phyloP scores from a whole-genome alignment of 2,797 vertebrate species.

The Poecile montanus region DNA sequence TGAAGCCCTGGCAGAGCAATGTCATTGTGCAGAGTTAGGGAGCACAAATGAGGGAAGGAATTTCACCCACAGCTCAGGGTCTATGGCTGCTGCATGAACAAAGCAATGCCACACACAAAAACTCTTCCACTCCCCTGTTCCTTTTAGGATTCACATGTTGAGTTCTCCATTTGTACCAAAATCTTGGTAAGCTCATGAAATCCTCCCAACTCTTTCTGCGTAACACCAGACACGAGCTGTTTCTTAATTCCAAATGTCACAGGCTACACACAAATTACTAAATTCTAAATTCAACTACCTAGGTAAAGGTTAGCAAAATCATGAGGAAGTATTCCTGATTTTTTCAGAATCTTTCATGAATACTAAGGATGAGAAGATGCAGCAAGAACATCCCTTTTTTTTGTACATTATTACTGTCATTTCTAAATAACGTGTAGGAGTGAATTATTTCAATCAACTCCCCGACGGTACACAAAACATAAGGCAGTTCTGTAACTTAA shows the following conservation, averaged over 20 bases:
- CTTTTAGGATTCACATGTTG: not conserved
- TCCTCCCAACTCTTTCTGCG: not conserved
- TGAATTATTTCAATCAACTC: constrained; percentile 60
- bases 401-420: constrained; percentile 36
- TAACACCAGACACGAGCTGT: not conserved
- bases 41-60: not conserved
- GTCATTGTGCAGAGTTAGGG: not conserved
- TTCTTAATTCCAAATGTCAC: constrained; percentile 16
- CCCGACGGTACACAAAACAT: constrained; percentile 57
- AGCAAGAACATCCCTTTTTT: not conserved
- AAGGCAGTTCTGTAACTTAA: constrained; percentile 62
- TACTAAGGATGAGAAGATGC: not conserved
- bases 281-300: not conserved
- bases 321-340: not conserved
- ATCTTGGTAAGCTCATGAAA: not conserved
- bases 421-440: constrained; percentile 45
- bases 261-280: not conserved
- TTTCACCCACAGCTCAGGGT: no score
- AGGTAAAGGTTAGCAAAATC: constrained; percentile 18
- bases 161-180: not conserved
- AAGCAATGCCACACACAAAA: not conserved
- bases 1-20: not conserved
- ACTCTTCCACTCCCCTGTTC: not conserved
- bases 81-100: not conserved
- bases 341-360: not conserved